These are phyloP conservation scores for Alca torda DNA, from an alignment of 2,797 vertebrate species.

Conservation along the genomic window DNA sequence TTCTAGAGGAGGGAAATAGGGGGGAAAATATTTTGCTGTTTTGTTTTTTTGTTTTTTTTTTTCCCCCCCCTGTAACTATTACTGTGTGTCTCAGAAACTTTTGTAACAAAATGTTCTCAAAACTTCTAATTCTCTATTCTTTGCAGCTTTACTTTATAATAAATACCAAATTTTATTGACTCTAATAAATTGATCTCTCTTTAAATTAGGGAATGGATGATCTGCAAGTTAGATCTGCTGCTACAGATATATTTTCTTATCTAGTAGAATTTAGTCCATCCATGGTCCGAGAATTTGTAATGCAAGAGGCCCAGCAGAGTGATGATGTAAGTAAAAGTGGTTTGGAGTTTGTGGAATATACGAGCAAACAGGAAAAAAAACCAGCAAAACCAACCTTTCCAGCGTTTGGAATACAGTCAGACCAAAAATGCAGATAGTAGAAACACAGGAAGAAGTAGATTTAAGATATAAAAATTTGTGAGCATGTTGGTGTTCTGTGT, in stretches of 20 bases:
- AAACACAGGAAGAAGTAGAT: not conserved
- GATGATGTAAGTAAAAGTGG: conserved; percentile 86
- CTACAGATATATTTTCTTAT: conserved; percentile 99
- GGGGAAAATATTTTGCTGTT: not conserved
- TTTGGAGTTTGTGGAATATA: not conserved
- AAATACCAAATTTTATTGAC: not conserved
- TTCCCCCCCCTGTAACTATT: not conserved
- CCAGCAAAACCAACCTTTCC: not conserved
- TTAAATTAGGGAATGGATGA: conserved; percentile 93
- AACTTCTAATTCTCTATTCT: not conserved
- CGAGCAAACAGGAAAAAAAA: too few species aligned
- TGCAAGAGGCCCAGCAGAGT: conserved; percentile 98
- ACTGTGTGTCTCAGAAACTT: not conserved
- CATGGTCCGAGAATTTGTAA: conserved; percentile 98
- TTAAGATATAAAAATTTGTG: not conserved
- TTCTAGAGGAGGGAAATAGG: not conserved
- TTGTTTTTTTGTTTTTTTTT: not conserved
- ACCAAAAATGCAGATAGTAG: not conserved
- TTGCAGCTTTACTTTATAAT: not conserved
- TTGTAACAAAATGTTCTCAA: not conserved
- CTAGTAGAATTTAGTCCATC: conserved; percentile 99
- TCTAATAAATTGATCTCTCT: not conserved
- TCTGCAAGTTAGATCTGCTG: conserved; percentile 95
- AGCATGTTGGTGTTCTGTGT: not conserved
- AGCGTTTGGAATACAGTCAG: not conserved